A percentile compares a stretch with the other conserved stretches of the same genome.
phyloP scores from a whole-genome alignment of 64 coral and sea anemone genomes.

The Pocillopora verrucosa region DNA sequence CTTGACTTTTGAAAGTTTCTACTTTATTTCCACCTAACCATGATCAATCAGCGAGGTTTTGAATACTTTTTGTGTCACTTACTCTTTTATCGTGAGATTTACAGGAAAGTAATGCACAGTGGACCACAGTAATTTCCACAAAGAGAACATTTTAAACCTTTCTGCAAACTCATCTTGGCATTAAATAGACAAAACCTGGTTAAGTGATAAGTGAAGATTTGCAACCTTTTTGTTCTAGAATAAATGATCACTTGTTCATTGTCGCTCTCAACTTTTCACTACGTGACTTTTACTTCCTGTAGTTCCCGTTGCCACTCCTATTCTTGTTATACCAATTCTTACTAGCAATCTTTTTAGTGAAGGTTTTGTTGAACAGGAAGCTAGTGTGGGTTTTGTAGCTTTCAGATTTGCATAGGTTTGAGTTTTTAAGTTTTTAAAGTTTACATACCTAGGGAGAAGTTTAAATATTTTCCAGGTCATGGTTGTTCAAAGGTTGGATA shows the following conservation, averaged over 20 bases:
- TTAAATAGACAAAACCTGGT: not conserved
- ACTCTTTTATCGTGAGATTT: not conserved
- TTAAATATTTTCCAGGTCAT: too few relatives aligned
- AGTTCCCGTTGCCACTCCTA: not conserved
- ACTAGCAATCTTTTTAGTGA: not conserved
- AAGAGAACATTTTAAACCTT: not conserved
- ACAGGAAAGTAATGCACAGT: not conserved
- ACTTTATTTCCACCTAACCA: not conserved
- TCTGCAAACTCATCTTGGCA: not conserved
- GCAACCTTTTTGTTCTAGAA: not conserved
- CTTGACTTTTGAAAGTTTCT: not conserved
- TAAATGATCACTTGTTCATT: not conserved
- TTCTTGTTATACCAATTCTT: not conserved
- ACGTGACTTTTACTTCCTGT: not conserved
- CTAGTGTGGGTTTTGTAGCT: not conserved
- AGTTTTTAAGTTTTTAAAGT: too few relatives aligned
- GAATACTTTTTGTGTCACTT: not conserved
- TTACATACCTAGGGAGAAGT: too few relatives aligned
- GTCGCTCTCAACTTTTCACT: not conserved
- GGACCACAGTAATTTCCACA: not conserved
- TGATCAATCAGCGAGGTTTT: slow-evolving; percentile 19
- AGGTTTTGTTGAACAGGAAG: not conserved
- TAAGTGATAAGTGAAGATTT: not conserved
- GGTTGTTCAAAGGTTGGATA: too few relatives aligned
- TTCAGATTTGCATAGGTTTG: not conserved